phyloP scores from a whole-genome alignment of 2,888 invertebrate genomes.

The Syrista parreyssii region DNA sequence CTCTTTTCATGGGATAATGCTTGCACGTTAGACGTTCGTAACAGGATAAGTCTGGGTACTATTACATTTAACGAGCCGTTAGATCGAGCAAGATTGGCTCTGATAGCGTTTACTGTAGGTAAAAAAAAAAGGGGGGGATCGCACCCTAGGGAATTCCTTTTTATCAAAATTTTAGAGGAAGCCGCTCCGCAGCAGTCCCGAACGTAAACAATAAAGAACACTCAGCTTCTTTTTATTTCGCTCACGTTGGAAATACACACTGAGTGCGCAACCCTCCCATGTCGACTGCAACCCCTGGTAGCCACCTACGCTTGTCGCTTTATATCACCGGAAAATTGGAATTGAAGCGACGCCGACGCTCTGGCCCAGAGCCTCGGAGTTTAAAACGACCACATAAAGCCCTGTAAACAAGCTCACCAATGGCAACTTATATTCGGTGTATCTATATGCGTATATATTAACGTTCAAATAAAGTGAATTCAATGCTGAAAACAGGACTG shows the following conservation, averaged over 20 bases:
- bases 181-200: neutral
- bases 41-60: neutral
- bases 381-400: constrained; percentile 49
- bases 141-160: neutral
- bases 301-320: constrained; percentile 41
- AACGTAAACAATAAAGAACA: neutral
- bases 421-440: neutral
- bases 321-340: constrained; percentile 56
- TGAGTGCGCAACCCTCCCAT: neutral
- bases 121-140: neutral
- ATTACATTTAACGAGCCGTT: neutral
- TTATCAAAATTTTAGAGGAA: neutral
- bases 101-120: neutral
- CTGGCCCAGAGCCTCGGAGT: constrained; percentile 32
- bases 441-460: neutral
- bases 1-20: neutral
- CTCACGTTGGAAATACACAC: neutral
- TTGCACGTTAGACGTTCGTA: neutral
- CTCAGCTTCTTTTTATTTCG: neutral
- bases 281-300: constrained; percentile 2
- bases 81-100: neutral
- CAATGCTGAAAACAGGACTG: neutral
- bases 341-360: constrained; percentile 40
- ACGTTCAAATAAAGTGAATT: neutral
- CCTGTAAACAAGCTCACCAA: constrained; percentile 34